phyloP scores from a whole-genome alignment of 2,797 vertebrate species.

The Coendou prehensilis region DNA sequence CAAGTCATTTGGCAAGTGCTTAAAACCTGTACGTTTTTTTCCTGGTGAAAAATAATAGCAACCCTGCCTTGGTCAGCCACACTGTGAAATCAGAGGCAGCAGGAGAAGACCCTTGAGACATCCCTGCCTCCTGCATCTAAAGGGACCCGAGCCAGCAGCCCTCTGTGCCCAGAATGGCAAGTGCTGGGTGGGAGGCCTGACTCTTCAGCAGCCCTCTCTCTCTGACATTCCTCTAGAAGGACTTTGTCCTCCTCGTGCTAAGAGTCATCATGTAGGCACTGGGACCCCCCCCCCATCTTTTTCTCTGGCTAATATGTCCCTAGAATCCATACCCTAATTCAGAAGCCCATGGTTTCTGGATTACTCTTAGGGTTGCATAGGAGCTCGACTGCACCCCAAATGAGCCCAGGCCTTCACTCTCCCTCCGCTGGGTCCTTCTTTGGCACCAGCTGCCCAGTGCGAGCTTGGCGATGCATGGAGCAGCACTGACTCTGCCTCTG shows the following conservation, averaged over 20 bases:
- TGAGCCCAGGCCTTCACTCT: neutral
- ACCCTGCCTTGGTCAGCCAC: neutral
- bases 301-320: neutral
- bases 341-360: neutral
- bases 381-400: accelerated
- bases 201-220: neutral
- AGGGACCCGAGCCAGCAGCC: neutral
- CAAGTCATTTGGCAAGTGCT: neutral
- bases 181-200: neutral
- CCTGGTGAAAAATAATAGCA: neutral
- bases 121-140: accelerated
- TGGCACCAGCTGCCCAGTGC: neutral
- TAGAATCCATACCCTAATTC: neutral
- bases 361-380: neutral
- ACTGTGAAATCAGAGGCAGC: neutral
- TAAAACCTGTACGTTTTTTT: slow-evolving; percentile 18
- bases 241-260: accelerated
- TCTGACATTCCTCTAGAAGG: neutral
- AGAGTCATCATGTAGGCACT: accelerated
- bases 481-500: accelerated
- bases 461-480: accelerated
- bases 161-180: neutral
- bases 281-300: neutral
- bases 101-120: accelerated
- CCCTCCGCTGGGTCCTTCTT: too few species aligned